phyloP scores from a whole-genome alignment of 2,113 vertebrate species.

The Gnathonemus longibarbis region DNA sequence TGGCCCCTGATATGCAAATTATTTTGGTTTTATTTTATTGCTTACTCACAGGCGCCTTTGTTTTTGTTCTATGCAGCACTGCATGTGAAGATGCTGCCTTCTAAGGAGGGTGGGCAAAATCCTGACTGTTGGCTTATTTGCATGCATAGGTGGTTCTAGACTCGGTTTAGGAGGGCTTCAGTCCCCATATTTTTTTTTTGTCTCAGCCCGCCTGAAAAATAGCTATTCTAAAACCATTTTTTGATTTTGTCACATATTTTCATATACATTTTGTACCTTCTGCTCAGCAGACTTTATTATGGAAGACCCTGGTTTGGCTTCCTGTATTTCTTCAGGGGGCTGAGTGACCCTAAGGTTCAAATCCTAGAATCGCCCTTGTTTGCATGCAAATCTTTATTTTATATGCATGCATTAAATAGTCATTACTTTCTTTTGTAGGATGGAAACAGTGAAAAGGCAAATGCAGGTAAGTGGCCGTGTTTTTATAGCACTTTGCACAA shows the following conservation, averaged over 20 bases:
- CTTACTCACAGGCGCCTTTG: background rate
- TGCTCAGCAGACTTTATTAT: background rate
- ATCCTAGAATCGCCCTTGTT: background rate
- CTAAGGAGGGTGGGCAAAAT: background rate
- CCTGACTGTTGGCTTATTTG: background rate
- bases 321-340: background rate
- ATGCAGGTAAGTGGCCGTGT: conserved; percentile 45
- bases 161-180: background rate
- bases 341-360: background rate
- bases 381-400: background rate
- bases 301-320: background rate
- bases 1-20: background rate
- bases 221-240: background rate
- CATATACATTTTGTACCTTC: background rate
- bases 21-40: background rate
- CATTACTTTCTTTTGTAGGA: conserved; percentile 42
- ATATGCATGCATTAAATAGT: background rate
- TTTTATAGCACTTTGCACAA: background rate
- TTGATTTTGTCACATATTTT: background rate
- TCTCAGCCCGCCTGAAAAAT: background rate
- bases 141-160: background rate
- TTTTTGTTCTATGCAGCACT: background rate
- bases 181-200: background rate
- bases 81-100: background rate
- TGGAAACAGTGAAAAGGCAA: conserved; percentile 39